Evolutionary conservation across 2,797 vertebrate genomes (phyloP), one percentile per base, ranked within the genome.

Genomic region (Acanthopagrus latus): DNA sequence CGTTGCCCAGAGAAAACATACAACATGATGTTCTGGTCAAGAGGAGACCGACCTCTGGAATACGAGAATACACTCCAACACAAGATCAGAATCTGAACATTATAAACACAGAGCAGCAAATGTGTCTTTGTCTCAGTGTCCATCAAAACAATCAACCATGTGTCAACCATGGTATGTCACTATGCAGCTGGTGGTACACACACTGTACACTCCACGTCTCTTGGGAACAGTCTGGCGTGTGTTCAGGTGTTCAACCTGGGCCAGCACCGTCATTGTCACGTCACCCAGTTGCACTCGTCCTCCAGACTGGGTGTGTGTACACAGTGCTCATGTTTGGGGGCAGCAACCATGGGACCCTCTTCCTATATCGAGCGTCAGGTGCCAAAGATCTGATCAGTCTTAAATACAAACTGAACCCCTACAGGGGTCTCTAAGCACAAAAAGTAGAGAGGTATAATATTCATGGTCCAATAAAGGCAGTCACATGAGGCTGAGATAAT

Each of bases 91-190:
- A 78, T 79, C 58, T 71, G 57, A 78, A 80, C 21, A 62, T 80
- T 76, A 88, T 13, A 73, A 88, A 89, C 48, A 73, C 27, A 86
- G 50, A 87, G 85, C 85, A 87, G 84, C 84, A 81, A 70, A 68
- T 57, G 67, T 67, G 54, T 80, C 71, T 86, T 86, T 68, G 67
- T 88, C 78, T 81, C 71, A 14, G 66, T 63, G 76, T 78, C 77
- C 56, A 41, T 76, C 33, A n/a, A 29, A 33, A 54, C 43, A 70
- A 57, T 59, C 8, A 27, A 65, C 64, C 80, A 67, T 65, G 43
- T 60, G 20, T 64, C 62, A 75, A 29, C 74, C 63, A 69, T 57
- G 64, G 66, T 47, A 33, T 3, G n/a, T 59, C 16, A 48, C 66
- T 47, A n/a, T 38, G 75, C 55, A 52, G 76, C 7, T 51, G 47